These are phyloP conservation scores for Corvus hawaiiensis DNA, from an alignment of 2,113 vertebrate genomes.

Conservation along the genomic window DNA sequence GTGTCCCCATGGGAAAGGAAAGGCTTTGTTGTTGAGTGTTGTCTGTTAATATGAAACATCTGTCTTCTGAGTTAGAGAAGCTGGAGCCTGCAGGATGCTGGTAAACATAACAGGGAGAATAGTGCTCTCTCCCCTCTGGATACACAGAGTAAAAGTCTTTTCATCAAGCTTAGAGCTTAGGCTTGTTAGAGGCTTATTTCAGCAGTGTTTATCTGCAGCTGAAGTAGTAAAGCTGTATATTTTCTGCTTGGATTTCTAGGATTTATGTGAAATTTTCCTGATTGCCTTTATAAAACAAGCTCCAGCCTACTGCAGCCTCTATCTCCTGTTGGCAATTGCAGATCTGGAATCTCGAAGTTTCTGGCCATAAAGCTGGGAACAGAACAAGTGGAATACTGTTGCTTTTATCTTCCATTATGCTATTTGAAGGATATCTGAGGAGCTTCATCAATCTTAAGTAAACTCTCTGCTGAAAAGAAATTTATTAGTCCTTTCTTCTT, in stretches of 20 bases:
- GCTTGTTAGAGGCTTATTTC: slow-evolving; percentile 15
- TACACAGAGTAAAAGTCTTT: neutral
- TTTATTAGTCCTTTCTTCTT: neutral
- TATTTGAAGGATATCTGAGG: neutral
- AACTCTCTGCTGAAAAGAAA: neutral
- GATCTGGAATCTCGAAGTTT: neutral
- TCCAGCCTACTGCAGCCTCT: neutral
- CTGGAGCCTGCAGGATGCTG: neutral
- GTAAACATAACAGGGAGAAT: neutral
- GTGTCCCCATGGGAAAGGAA: neutral
- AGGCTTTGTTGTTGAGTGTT: neutral
- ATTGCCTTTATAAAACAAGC: neutral
- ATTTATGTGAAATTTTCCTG: neutral
- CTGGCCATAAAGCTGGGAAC: neutral
- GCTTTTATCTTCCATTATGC: neutral
- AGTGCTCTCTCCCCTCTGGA: neutral
- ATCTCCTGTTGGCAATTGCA: neutral
- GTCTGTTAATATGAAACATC: neutral
- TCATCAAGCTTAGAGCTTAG: neutral
- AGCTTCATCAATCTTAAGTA: neutral
- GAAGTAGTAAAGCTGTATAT: neutral
- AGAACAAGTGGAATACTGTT: neutral
- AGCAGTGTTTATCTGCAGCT: neutral
- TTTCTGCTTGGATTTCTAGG: neutral
- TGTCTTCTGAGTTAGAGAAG: neutral